phyloP scores from a whole-genome alignment of 2,888 invertebrate species.

The Hemistola chrysoprasaria region DNA sequence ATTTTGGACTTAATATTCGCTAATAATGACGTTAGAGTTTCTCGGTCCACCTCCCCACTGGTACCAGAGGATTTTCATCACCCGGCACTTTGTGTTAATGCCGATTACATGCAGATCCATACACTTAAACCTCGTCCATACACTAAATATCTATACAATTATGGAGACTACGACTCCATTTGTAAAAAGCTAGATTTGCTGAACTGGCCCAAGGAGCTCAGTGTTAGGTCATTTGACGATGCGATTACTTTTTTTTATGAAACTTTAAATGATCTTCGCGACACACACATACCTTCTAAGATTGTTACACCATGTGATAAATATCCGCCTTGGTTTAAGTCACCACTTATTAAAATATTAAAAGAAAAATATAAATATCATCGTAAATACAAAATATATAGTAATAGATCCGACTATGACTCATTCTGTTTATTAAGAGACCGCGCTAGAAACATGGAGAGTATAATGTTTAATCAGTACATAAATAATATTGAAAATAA shows the following conservation, averaged over 20 bases:
- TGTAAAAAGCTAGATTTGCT: not conserved
- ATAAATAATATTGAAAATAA: slow-evolving; percentile 3
- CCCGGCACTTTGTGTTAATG: not conserved
- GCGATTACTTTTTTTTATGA: no score
- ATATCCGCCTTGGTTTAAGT: slow-evolving; percentile 4
- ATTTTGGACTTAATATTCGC: no score
- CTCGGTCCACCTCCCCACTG: not conserved
- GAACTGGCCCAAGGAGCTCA: not conserved
- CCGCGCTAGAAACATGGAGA: slow-evolving; percentile 6
- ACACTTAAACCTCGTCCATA: not conserved
- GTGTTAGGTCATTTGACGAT: not conserved
- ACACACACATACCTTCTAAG: slow-evolving; percentile 2
- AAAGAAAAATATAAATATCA: slow-evolving; percentile 17
- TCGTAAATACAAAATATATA: not conserved
- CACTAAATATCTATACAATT: not conserved
- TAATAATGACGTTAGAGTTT: not conserved
- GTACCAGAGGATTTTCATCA: no score
- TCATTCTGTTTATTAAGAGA: slow-evolving; percentile 8
- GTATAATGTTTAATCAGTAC: slow-evolving; percentile 9
- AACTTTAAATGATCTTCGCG: not conserved
- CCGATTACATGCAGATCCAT: slow-evolving; percentile 1
- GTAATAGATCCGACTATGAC: slow-evolving; percentile 32
- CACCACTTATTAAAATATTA: slow-evolving; percentile 14
- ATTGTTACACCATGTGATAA: slow-evolving; percentile 1
- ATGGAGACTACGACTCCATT: not conserved